Evolutionary conservation across 2,888 invertebrate genomes (phyloP).

Genomic region (Busseola fusca): DNA sequence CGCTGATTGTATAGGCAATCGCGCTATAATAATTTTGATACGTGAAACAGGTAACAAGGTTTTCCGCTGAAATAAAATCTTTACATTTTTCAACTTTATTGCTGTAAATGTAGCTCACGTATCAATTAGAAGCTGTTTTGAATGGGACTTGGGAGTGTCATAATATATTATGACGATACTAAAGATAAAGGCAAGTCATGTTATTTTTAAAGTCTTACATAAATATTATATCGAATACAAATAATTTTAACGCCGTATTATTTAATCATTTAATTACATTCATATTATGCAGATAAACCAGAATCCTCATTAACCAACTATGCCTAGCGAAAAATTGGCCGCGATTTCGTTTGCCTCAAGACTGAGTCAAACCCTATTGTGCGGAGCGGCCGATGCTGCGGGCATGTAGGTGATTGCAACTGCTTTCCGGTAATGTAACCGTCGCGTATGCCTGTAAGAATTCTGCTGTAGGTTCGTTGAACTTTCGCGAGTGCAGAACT

Average conservation of each 20-base stretch:
- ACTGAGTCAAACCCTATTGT: slow-evolving; percentile 40
- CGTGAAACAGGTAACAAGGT: neutral
- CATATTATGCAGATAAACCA: slow-evolving; percentile 40
- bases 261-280: slow-evolving; percentile 47
- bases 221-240: slow-evolving; percentile 13
- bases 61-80: neutral
- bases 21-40: slow-evolving; percentile 16
- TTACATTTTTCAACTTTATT: neutral
- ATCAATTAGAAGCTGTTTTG: slow-evolving; percentile 1
- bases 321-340: slow-evolving; percentile 40
- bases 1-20: slow-evolving; percentile 16
- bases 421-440: slow-evolving; percentile 88
- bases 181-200: neutral
- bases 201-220: slow-evolving; percentile 4
- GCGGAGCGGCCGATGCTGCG: slow-evolving; percentile 58
- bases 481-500: slow-evolving; percentile 88
- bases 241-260: slow-evolving; percentile 26
- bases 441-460: slow-evolving; percentile 86
- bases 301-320: slow-evolving; percentile 31
- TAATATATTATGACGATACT: slow-evolving; percentile 1
- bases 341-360: slow-evolving; percentile 46
- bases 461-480: slow-evolving; percentile 87
- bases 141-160: neutral
- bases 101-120: neutral
- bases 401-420: slow-evolving; percentile 80